Percentiles rank a stretch among this genome's conserved stretches.
phyloP scores from a whole-genome alignment of 2,113 vertebrate genomes.

The Scopus umbretta region DNA sequence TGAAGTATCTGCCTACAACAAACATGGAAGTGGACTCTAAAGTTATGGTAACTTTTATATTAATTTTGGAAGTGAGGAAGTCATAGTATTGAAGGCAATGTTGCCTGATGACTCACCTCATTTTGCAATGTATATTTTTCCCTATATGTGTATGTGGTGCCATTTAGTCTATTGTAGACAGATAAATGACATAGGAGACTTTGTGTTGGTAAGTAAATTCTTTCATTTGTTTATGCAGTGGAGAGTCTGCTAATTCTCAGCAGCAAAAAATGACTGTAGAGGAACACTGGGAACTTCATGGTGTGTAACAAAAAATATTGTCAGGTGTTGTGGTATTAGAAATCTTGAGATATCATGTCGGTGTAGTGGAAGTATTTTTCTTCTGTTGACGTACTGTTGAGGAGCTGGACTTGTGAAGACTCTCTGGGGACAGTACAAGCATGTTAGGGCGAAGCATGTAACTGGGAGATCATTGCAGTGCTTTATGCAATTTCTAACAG shows the following conservation, averaged over 20 bases:
- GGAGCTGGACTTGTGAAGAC: not conserved
- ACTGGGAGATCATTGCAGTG: not conserved
- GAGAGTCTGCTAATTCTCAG: not conserved
- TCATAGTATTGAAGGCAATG: not conserved
- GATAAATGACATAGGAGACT: not conserved
- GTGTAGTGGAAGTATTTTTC: not conserved
- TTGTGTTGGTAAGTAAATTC: not conserved
- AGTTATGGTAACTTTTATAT: not conserved
- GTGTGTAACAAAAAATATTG: not conserved
- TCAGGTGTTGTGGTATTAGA: not conserved
- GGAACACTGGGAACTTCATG: not conserved
- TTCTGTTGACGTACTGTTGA: not conserved
- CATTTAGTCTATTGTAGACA: not conserved
- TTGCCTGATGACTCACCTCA: not conserved
- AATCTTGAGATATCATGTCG: not conserved
- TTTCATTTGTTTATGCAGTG: not conserved
- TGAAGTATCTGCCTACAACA: not conserved
- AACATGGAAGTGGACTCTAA: not conserved
- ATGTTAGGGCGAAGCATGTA: not conserved
- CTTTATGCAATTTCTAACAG: not conserved
- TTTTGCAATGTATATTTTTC: not conserved
- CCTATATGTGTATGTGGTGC: accelerated
- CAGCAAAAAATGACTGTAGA: not conserved
- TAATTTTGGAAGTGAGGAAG: not conserved
- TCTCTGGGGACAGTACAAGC: not conserved